These are phyloP conservation scores for Lethrus apterus DNA, from an alignment of 1,140 invertebrate genomes.

Conservation along the genomic window DNA sequence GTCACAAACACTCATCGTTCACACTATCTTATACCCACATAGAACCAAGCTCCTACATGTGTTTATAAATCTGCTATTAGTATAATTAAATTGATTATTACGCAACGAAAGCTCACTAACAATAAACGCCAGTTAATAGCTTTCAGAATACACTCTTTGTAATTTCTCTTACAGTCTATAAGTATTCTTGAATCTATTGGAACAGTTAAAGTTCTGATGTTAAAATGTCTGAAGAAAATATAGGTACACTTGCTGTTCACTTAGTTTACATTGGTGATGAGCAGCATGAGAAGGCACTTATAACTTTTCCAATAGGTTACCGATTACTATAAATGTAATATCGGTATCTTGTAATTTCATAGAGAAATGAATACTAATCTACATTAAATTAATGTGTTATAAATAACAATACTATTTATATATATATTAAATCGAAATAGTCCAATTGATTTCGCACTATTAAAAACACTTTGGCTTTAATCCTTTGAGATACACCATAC, in stretches of 20 bases:
- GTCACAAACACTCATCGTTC: slow-evolving; percentile 38
- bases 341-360: slow-evolving; percentile 15
- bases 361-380: slow-evolving; percentile 28
- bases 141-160: slow-evolving; percentile 23
- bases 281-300: slow-evolving; percentile 7
- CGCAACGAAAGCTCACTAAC: slow-evolving; percentile 31
- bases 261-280: not conserved
- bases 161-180: slow-evolving; percentile 21
- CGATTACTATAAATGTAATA: slow-evolving; percentile 16
- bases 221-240: not conserved
- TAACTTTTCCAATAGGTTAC: slow-evolving; percentile 14
- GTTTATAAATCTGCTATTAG: slow-evolving; percentile 32
- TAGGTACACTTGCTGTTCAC: not conserved
- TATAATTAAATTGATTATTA: slow-evolving; percentile 33
- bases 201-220: slow-evolving; percentile 11
- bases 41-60: slow-evolving; percentile 46
- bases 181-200: slow-evolving; percentile 19
- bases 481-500: slow-evolving; percentile 41
- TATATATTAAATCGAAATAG: slow-evolving; percentile 20
- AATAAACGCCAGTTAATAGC: slow-evolving; percentile 21
- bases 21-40: slow-evolving; percentile 33
- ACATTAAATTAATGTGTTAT: slow-evolving; percentile 42
- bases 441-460: slow-evolving; percentile 48
- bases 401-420: slow-evolving; percentile 41
- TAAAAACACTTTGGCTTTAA: slow-evolving; percentile 47